Evolutionary conservation across 1,140 invertebrate species (phyloP).

Genomic region (Cotesia glomerata): DNA sequence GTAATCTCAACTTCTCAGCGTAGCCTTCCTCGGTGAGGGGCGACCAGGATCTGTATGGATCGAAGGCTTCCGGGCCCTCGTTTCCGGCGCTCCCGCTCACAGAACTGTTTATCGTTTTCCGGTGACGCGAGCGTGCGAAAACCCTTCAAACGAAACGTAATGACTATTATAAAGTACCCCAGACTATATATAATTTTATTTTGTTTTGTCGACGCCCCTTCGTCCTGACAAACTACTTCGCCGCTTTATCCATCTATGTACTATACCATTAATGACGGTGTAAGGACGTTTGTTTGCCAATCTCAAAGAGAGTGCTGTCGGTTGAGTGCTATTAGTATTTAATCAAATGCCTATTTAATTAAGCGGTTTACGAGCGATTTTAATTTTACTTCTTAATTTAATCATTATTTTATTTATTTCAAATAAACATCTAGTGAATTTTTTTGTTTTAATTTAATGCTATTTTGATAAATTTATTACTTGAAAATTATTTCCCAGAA

Average conservation of each 20-base stretch:
- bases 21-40: constrained; percentile 85
- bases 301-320: neutral
- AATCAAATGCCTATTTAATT: neutral
- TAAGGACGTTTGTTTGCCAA: constrained; percentile 3
- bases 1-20: constrained; percentile 78
- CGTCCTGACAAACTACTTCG: neutral
- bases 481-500: too few relatives aligned
- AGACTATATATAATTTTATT: neutral
- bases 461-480: too few relatives aligned
- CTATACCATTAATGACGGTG: neutral
- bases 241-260: neutral
- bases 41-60: constrained; percentile 70
- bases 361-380: neutral
- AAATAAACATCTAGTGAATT: too few relatives aligned
- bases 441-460: too few relatives aligned
- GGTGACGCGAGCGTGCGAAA: constrained; percentile 82
- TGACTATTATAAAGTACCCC: neutral
- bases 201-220: neutral
- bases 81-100: constrained; percentile 58
- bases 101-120: constrained; percentile 68
- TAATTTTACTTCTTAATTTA: neutral
- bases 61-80: constrained; percentile 61
- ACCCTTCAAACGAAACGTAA: constrained; percentile 64
- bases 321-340: constrained; percentile 9
- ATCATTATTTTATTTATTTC: too few relatives aligned